phyloP scores from a whole-genome alignment of 1,140 invertebrate species.

The Mizuhopecten yessoensis region DNA sequence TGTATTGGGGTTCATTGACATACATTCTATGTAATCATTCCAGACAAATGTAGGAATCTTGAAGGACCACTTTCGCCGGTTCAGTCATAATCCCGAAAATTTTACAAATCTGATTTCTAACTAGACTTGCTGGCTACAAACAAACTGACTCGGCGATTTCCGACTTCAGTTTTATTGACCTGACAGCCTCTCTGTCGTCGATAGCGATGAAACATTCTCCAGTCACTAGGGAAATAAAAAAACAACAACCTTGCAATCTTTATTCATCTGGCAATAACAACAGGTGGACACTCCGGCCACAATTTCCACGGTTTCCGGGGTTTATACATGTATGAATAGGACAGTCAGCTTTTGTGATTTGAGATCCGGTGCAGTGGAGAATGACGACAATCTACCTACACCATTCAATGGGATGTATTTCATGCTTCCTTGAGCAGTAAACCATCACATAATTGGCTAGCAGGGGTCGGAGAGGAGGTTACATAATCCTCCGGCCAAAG shows the following conservation, averaged over 20 bases:
- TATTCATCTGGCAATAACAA: background rate
- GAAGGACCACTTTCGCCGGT: too few relatives aligned
- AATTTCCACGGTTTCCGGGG: background rate
- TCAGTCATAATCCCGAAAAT: too few relatives aligned
- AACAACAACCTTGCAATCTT: background rate
- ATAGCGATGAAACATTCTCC: background rate
- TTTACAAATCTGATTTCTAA: background rate
- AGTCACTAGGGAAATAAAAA: background rate
- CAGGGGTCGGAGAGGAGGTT: background rate
- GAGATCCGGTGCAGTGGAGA: background rate
- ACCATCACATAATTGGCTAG: conserved; percentile 23
- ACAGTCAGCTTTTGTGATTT: background rate
- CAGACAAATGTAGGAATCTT: too few relatives aligned
- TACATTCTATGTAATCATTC: too few relatives aligned
- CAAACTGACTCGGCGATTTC: background rate
- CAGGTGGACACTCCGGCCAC: background rate
- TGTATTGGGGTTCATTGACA: too few relatives aligned
- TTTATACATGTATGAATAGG: background rate
- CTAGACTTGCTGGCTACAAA: background rate
- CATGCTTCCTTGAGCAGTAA: conserved; percentile 25
- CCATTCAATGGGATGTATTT: background rate
- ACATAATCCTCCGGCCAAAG: background rate
- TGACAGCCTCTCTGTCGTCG: background rate
- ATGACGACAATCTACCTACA: background rate
- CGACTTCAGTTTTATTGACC: background rate